phyloP scores from a whole-genome alignment of 2,888 invertebrate genomes.

The Amphipoea oculea region DNA sequence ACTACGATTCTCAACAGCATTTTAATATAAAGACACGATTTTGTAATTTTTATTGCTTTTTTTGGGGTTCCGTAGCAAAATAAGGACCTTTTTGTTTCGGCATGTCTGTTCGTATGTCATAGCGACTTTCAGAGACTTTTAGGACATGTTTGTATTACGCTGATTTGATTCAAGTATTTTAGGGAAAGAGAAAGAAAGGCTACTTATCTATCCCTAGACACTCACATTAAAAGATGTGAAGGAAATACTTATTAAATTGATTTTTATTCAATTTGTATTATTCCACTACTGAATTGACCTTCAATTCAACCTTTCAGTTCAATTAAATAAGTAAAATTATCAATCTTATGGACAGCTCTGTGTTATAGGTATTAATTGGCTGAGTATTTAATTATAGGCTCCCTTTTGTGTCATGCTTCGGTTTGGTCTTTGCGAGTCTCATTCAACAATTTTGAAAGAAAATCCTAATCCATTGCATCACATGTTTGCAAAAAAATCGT shows the following conservation, averaged over 20 bases:
- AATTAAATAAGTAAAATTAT: not conserved
- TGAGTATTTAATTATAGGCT: not conserved
- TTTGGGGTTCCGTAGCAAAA: conserved; percentile 8
- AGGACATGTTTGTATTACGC: not conserved
- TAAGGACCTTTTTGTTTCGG: not conserved
- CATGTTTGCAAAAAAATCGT: too few relatives aligned
- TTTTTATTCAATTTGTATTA: not conserved
- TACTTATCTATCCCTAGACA: not conserved
- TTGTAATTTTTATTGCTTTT: conserved; percentile 49
- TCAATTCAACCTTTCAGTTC: not conserved
- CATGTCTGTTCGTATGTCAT: not conserved
- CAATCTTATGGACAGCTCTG: not conserved
- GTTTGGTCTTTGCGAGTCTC: not conserved
- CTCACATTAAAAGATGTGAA: not conserved
- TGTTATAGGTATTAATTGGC: too few relatives aligned
- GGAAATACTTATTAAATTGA: not conserved
- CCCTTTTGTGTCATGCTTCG: too few relatives aligned
- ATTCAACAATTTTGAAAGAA: too few relatives aligned
- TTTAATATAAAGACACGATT: conserved; percentile 65
- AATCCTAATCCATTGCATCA: too few relatives aligned
- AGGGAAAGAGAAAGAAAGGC: not conserved
- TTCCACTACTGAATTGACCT: too few relatives aligned
- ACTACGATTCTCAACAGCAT: conserved; percentile 52
- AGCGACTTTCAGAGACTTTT: not conserved
- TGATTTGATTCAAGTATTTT: not conserved